Evolutionary conservation across 2,888 invertebrate species (phyloP), one percentile per base, ranked within the genome.

Genomic region (Rhagophthalmus giganteus): DNA sequence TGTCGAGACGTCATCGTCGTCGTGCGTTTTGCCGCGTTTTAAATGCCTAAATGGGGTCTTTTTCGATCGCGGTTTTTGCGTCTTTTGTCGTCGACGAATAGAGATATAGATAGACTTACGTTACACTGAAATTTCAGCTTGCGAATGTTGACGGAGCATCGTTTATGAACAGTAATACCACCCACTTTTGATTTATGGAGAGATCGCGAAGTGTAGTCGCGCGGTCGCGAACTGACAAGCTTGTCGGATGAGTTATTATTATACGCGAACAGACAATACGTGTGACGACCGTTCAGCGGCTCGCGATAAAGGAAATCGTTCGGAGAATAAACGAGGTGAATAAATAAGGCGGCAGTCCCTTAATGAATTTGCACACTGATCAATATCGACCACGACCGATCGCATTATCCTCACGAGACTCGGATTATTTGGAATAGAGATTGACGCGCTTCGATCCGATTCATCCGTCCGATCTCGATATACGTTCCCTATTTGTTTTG

Each of bases 131-230:
- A 10, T 31, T 26, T 26, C 32, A 44, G 27, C 14, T 32, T 26
- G 10, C 5, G 24, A 31, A 12, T 30, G 15, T 16, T 30, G 20
- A 28, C 11, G 14, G 31, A 10, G 8, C 13, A 35, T 16, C 28
- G 7, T 31, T 26, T 8, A 14, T 25, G 32, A 32, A n/a, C n/a
- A n/a, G n/a, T 48, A 34, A 30, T 20, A 39, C 27, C 40, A 30
- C 46, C 30, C 40, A n/a, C 35, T 27, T 42, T 50, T 58, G 61
- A 62, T 59, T 61, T 60, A 62, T 56, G 55, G 35, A 27, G 45
- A 20, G 53, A 55, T 61, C 55, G 58, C 56, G 58, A 37, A 59
- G 59, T 59, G 53, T 48, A 58, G 59, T 61, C 61, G 59, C 61
- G 59, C 56, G 54, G 55, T 44, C 49, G 39, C 47, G 46, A 48